Percentiles rank a stretch among this genome's conserved stretches.
Evolutionary conservation across 2,888 invertebrate genomes (phyloP).

Genomic region (Gari tellinella): DNA sequence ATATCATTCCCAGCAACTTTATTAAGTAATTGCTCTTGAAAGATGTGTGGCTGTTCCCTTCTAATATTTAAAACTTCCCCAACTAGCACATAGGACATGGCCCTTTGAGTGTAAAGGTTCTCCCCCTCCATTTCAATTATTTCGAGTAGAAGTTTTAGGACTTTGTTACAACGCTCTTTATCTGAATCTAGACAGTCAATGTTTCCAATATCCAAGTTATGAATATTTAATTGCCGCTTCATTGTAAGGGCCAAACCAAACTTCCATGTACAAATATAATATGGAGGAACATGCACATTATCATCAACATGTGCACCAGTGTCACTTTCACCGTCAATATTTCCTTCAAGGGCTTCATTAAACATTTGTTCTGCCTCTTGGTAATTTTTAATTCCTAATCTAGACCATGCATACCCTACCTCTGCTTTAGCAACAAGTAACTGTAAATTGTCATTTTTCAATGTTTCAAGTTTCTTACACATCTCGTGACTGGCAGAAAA

Average conservation of each 20-base stretch:
- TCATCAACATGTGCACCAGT: too few relatives aligned
- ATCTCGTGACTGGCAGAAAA: neutral
- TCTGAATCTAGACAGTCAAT: too few relatives aligned
- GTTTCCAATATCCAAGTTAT: constrained; percentile 6
- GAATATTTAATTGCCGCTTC: constrained; percentile 20
- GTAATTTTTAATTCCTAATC: constrained; percentile 22
- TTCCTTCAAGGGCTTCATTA: constrained; percentile 10
- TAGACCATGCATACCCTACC: constrained; percentile 22
- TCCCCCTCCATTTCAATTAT: constrained; percentile 9
- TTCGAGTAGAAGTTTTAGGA: neutral
- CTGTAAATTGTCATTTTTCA: neutral
- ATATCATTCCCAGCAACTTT: neutral
- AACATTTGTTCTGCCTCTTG: constrained; percentile 10
- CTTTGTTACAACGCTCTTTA: too few relatives aligned
- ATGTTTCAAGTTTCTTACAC: constrained; percentile 4
- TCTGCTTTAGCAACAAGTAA: constrained; percentile 30
- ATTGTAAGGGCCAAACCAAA: constrained; percentile 31
- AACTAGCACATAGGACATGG: constrained; percentile 25
- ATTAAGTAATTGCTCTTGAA: too few relatives aligned
- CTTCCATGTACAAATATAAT: constrained; percentile 22
- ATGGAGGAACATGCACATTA: neutral
- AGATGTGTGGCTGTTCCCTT: neutral
- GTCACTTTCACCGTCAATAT: too few relatives aligned
- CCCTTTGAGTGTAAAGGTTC: constrained; percentile 8
- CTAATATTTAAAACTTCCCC: constrained; percentile 16